Evolutionary conservation across 2,113 vertebrate species (phyloP).

Genomic region (Pedionomus torquatus): DNA sequence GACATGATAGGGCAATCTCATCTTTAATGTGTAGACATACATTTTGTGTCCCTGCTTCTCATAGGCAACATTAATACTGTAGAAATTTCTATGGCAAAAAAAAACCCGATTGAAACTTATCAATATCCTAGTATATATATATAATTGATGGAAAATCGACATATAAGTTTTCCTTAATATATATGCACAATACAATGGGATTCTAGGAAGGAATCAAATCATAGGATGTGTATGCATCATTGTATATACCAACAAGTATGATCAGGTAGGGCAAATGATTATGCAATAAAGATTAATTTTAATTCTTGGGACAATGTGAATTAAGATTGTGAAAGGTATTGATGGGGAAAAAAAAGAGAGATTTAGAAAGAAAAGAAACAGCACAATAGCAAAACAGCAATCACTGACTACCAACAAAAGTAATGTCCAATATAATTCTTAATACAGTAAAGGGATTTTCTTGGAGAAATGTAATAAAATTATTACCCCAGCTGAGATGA

Average conservation of each 20-base stretch:
- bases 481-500: not conserved
- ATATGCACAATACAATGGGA: not conserved
- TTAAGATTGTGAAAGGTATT: not conserved
- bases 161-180: not conserved
- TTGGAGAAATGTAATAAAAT: not conserved
- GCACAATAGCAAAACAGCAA: not conserved
- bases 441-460: not conserved
- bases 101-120: not conserved
- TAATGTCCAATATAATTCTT: fast-evolving
- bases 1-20: not conserved
- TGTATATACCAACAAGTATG: not conserved
- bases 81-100: not conserved
- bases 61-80: not conserved
- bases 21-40: not conserved
- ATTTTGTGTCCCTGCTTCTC: not conserved
- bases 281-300: not conserved
- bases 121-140: too few species aligned
- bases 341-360: not conserved
- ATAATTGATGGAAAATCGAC: not conserved
- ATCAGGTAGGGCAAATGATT: not conserved
- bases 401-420: not conserved
- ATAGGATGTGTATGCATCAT: not conserved
- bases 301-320: not conserved
- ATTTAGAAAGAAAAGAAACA: not conserved
- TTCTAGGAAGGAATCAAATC: not conserved